Base-by-base conservation (phyloP, 2,797 vertebrate genomes). In the Numenius phaeopus region DNA sequence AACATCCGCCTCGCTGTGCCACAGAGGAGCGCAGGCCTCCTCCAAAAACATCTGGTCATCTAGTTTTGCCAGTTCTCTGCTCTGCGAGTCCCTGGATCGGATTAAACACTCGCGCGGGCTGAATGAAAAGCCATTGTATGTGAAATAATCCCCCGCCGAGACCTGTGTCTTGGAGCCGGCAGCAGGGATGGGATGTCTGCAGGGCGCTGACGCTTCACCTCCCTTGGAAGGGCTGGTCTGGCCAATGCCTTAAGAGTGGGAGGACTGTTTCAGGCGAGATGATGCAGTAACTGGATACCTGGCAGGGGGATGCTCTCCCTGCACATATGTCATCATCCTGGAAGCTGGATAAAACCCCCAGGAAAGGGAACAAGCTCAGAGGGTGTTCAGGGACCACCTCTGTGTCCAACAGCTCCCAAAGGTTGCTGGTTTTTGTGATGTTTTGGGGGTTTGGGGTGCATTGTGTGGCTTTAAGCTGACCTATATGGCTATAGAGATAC, bases 231-330 rank as follows among this genome's bases (percentile, higher is more conserved):
- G 10, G 20, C 1, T 27, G 62, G 32, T 62, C 34, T 54, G 11
- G 18, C 27, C 2, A 1, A 22, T 14, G 44, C 6, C 17, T 84
- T 39, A 40, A 32, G 11, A 59, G n/a, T 1, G 1, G 59, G 39
- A 78, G 17, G 54, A n/a, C 11, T 1, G 0, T 77, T 89, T n/a
- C 1, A 2, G 54, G 42, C 0, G 1, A 58, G 13, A 39, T 26
- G 44, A 58, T 40, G 37, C 9, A 23, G 20, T 65, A 79, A 57
- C 5, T 0, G 1, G 42, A 29, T 34, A 52, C 16, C 17, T 69
- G 52, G 44, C 2, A 1, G 14, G 6, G 5, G 4, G 20, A 32
- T 30, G 18, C 9, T 58, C 39, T 82, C 34, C 26, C 8, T 40
- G 24, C 7, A 18, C n/a, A 11, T 37, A 3, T 1, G 1, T 66